Base-by-base conservation (phyloP, 2,113 vertebrate genomes). In the Morphnarchus princeps region DNA sequence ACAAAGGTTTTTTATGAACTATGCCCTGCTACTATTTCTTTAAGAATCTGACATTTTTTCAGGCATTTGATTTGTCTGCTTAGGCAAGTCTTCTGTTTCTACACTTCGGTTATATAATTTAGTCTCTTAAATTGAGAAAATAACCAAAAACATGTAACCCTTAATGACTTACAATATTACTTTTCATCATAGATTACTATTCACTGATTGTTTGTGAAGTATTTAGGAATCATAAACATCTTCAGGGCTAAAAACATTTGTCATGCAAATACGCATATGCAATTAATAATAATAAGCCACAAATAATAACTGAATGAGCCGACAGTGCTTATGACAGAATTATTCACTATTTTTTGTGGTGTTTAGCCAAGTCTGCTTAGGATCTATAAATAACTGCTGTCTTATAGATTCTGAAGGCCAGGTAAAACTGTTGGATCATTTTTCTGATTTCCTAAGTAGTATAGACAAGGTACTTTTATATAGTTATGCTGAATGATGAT, bases 101-200 rank as follows among this genome's bases (percentile, higher is more conserved):
- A 42, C 34, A 28, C 13, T 54, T 32, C 26, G n/a, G 40, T 80
- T 86, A 88, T 76, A 92, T 86, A 82, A 91, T 93, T 86, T 69
- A 73, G 42, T 32, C 42, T 67, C 25, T 74, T 86, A 54, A 87
- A 92, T 94, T 87, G 55, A 78, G 59, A 84, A 95, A 94, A 95
- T 59, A 82, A 89, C 29, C 8, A 22, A 57, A 90, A 93, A 1
- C 15, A 71, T 63, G 55, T 95, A 95, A 82, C 28, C 26, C 49
- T 8, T 85, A 90, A 84, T 92, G 91, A 76, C 31, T 78, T 76
- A 61, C 22, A 54, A 17, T 91, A 69, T 59, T 91, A 32, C 40
- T 95, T 95, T 95, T 79, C 87, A 77, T 40, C 77, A 52, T 65
- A 66, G 54, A 45, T 92, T 70, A 92, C 92, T 93, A 65, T 76